Evolutionary conservation across 2,888 invertebrate genomes (phyloP).

Genomic region (Chrysina gloriosa): DNA sequence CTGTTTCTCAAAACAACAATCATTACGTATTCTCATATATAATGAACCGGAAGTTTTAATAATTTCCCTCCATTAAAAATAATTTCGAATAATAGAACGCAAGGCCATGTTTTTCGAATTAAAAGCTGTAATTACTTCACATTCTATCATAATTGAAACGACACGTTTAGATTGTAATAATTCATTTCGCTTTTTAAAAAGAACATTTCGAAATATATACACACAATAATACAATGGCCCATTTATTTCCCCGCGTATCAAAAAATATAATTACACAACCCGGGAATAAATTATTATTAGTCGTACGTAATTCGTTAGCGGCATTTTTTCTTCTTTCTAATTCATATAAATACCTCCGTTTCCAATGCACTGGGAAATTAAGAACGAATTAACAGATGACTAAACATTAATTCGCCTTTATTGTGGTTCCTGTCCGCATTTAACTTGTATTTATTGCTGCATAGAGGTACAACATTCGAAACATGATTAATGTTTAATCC

Average conservation of each 20-base stretch:
- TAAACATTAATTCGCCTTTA: slow-evolving; percentile 29
- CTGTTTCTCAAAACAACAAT: not conserved
- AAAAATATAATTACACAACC: slow-evolving; percentile 26
- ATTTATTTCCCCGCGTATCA: slow-evolving; percentile 19
- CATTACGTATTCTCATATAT: slow-evolving; percentile 4
- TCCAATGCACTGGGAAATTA: slow-evolving; percentile 14
- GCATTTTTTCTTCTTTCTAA: slow-evolving; percentile 11
- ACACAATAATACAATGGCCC: slow-evolving; percentile 17
- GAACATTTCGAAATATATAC: slow-evolving; percentile 7
- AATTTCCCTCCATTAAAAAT: slow-evolving; percentile 28
- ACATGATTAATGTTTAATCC: slow-evolving; percentile 38
- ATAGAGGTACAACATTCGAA: slow-evolving; percentile 2
- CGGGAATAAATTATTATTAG: slow-evolving; percentile 23
- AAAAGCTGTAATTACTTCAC: slow-evolving; percentile 26
- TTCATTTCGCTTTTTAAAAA: slow-evolving; percentile 17
- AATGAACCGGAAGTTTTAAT: slow-evolving; percentile 25
- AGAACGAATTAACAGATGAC: slow-evolving; percentile 14
- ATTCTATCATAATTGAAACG: slow-evolving; percentile 25
- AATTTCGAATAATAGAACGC: slow-evolving; percentile 31
- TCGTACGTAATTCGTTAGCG: slow-evolving; percentile 11
- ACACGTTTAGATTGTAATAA: slow-evolving; percentile 16
- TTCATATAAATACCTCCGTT: slow-evolving; percentile 22
- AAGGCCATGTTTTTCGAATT: slow-evolving; percentile 28
- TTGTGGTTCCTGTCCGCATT: slow-evolving; percentile 19
- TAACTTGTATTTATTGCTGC: slow-evolving; percentile 18